These are phyloP conservation scores for Drosophila ohnishii DNA, from an alignment of 1,140 invertebrate genomes.

Conservation along the genomic window DNA sequence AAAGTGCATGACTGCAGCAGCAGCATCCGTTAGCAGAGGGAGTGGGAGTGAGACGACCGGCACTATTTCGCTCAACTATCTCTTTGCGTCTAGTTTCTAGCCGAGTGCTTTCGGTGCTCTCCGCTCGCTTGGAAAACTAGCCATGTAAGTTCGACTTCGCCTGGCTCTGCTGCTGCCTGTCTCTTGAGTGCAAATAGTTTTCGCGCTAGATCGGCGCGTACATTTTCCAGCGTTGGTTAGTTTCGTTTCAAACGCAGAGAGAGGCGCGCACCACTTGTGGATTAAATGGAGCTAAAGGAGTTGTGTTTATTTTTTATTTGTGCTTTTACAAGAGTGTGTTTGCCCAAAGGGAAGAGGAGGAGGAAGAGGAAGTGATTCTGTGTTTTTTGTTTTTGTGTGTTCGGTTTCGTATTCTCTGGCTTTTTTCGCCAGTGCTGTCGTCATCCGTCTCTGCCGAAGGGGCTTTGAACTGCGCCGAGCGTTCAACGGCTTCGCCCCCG, in stretches of 20 bases:
- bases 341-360: neutral
- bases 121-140: slow-evolving; percentile 57
- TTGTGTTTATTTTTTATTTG: neutral
- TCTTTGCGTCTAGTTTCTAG: slow-evolving; percentile 44
- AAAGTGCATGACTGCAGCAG: neutral
- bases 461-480: slow-evolving; percentile 60
- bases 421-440: slow-evolving; percentile 36
- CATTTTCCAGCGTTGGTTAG: slow-evolving; percentile 56
- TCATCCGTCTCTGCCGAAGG: slow-evolving; percentile 22
- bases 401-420: neutral
- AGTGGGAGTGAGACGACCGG: neutral
- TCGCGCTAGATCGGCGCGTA: slow-evolving; percentile 42
- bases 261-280: slow-evolving; percentile 46
- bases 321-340: slow-evolving; percentile 3
- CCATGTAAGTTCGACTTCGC: slow-evolving; percentile 53
- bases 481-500: slow-evolving; percentile 50
- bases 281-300: slow-evolving; percentile 12
- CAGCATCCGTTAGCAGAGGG: neutral
- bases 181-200: slow-evolving; percentile 72
- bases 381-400: slow-evolving; percentile 4
- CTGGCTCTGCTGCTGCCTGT: neutral
- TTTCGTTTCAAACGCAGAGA: slow-evolving; percentile 49
- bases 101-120: slow-evolving; percentile 55
- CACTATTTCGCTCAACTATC: slow-evolving; percentile 51
- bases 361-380: slow-evolving; percentile 16